Base-by-base conservation (phyloP, 2,797 vertebrate species). In the Ctenochaetus hawaiiensis region DNA sequence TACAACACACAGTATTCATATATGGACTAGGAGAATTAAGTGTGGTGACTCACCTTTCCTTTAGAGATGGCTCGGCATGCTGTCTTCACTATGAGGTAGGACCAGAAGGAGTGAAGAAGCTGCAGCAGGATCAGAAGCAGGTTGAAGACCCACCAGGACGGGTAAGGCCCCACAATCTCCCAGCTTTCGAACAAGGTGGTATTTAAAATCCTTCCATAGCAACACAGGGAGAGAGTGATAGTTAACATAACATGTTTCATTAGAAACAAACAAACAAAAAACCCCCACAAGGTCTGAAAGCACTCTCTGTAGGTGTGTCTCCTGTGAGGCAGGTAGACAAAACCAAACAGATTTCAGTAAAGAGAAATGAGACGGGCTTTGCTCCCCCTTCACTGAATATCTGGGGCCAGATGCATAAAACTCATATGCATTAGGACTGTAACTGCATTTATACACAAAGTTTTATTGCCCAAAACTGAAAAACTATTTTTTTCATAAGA, bases 61-160 rank as follows among this genome's bases (percentile, higher is more conserved):
- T 96, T 99, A 76, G 96, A 96, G 93, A 99, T 89, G 89, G 97
- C 97, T 96, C 95, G 96, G 90, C 96, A 99, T 66, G 96, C 95
- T 78, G 96, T 92, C 93, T 97, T 98, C 92, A 98, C 80, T 90
- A 99, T 97, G 92, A 99, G 93, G 91, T 98, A 99, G 75, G 98
- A 97, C 98, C 98, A 99, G 92, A 98, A 96, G 74, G 96, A 96
- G 92, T 99, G 96, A 75, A 99, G 93, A 16, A 96, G 93, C 93
- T 98, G 97, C 91, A 99, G 92, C 90, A 97, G 82, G 49, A 97
- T 85, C 75, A 99, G 96, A 80, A 99, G 95, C 74, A 96, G 83
- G 64, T 98, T 97, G 91, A 99, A 97, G 86, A 99, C 92, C 97
- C 97, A 99, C 94, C 97, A 97, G 87, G 98, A 98, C 7, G 98